Evolutionary conservation across 2,113 vertebrate species (phyloP), one percentile per base, ranked within the genome.

Genomic region (Tenebrosternarchus preto): DNA sequence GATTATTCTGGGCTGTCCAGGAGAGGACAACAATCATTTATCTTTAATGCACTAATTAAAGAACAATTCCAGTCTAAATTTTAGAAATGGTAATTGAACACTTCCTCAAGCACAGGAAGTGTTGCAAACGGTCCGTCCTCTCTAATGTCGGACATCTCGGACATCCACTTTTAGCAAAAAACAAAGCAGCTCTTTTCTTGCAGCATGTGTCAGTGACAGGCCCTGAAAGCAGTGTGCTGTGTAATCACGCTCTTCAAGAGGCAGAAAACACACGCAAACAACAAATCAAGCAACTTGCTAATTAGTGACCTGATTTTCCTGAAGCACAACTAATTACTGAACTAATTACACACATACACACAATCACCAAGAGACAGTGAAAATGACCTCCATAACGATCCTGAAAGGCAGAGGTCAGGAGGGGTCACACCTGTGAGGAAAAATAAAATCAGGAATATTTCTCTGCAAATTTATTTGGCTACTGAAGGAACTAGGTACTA

Each of bases 311-410:
- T 89, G 89, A 91, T 93, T 92, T 89, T 90, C 88, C 90, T 91
- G 88, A 91, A 91, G 93, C 90, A 91, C 90, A 93, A 92, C 91
- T 92, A 92, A 93, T 93, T 93, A 92, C 88, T 90, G 89, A 92
- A 90, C 89, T 91, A 91, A 85, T 88, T 91, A 71, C 86, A 92
- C 89, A 91, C n/a, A n/a, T n/a, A n/a, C n/a, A n/a, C n/a, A n/a
- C n/a, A n/a, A n/a, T 93, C 91, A 90, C 88, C 91, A 91, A 87
- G 87, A 88, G 91, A 89, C 89, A 87, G 76, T 29, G 9, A 43
- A 69, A 63, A 56, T 69, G 29, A 19, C 31, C 29, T 24, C 64
- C 66, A 57, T 43, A 75, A 80, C 70, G 39, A 63, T 39, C 29
- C 24, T 46, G 39, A 73, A 59, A 72, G 57, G 24, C 29, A 19